Evolutionary conservation across 2,888 invertebrate species (phyloP), one percentile per base, ranked within the genome.

Genomic region (Zaprionus lineosus): DNA sequence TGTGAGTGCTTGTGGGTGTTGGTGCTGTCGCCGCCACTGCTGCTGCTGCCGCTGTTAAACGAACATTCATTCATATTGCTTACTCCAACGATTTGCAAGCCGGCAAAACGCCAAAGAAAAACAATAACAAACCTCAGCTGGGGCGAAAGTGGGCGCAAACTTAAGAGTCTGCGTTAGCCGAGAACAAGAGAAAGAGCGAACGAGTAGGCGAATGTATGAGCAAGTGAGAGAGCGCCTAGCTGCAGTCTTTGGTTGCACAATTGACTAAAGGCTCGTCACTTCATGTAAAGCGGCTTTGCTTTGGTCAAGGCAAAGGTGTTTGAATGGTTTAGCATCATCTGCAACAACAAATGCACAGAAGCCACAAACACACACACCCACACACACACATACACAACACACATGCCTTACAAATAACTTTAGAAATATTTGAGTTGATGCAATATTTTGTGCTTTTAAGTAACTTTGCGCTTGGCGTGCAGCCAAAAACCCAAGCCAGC

Each of bases 111-210:
- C 59, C 59, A 60, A 82, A 82, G 64, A 73, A 85, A 83, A 79
- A 79, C 78, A 79, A 79, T 84, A 79, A 79, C 85, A 79, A 79
- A 84, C 71, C 78, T 67, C 84, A 84, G 84, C 83, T 82, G 77
- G 63, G 84, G 24, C 24, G 53, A 81, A 76, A 68, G 52, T 55
- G 55, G 71, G 53, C 57, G 40, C 60, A 58, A 64, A 57, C 74
- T 64, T 74, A 66, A 68, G 69, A 68, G 66, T 51, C 43, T 44
- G 28, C 39, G 19, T 19, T 18, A 2, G 31, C 1, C 33, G 48
- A 72, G 56, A 63, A 39, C 18, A 28, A 31, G 29, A 37, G 15
- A 31, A 15, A 19, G 29, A 14, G 11, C 26, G 21, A 40, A 24
- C 33, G 34, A 19, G 24, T 36, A 4, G 16, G 28, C 26, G 21